Evolutionary conservation across 2,888 invertebrate species (phyloP).

Genomic region (Nomada fabriciana): DNA sequence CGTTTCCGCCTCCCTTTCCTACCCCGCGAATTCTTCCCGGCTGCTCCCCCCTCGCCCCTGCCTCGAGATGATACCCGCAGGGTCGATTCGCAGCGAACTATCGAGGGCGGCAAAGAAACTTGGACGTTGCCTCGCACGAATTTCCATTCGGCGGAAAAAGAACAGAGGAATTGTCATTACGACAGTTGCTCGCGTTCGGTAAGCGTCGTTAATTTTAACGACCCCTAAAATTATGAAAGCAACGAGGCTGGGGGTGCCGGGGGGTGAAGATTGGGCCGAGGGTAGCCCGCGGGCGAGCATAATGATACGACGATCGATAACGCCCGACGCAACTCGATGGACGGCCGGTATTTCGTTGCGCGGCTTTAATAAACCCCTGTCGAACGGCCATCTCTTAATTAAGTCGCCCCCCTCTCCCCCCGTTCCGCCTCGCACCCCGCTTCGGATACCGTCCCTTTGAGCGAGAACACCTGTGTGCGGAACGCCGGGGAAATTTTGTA

Average conservation of each 20-base stretch:
- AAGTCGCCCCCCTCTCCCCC: constrained; percentile 15
- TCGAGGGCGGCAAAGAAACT: neutral
- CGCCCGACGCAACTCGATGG: constrained; percentile 35
- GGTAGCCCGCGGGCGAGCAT: constrained; percentile 24
- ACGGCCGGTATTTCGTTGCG: constrained; percentile 38
- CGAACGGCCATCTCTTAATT: constrained; percentile 42
- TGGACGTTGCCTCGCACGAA: neutral
- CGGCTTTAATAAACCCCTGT: constrained; percentile 41
- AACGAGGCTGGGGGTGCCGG: neutral
- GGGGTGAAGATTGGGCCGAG: constrained; percentile 25
- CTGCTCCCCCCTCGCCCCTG: too few relatives aligned
- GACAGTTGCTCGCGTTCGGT: constrained; percentile 32
- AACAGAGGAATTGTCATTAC: constrained; percentile 26
- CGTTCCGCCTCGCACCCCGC: neutral
- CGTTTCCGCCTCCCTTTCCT: neutral
- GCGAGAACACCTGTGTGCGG: neutral
- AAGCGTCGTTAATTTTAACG: constrained; percentile 64
- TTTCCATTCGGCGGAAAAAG: neutral
- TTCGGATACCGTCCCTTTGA: neutral
- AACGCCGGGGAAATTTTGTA: too few relatives aligned
- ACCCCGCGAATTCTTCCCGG: neutral
- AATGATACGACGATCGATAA: constrained; percentile 59
- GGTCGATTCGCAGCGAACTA: neutral
- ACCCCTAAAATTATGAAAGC: constrained; percentile 61
- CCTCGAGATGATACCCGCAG: neutral